Percentiles rank a stretch among this genome's conserved stretches.
These are phyloP conservation scores for Blera fallax DNA, from an alignment of 2,888 invertebrate species.

Conservation along the genomic window DNA sequence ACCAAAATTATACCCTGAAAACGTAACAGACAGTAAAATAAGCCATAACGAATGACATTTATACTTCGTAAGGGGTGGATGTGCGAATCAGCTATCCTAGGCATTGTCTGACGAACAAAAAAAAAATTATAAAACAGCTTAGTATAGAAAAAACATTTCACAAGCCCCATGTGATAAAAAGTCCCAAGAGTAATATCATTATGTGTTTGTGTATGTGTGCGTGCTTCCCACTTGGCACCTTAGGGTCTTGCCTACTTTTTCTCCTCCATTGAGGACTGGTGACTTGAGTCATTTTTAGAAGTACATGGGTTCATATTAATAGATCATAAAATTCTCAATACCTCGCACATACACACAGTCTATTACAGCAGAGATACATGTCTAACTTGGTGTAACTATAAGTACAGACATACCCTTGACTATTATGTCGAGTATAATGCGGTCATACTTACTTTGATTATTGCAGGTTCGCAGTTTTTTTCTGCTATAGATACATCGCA, in stretches of 20 bases:
- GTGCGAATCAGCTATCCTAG: not conserved
- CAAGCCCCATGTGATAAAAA: not conserved
- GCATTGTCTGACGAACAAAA: not conserved
- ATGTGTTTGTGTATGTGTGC: not conserved
- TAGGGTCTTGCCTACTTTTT: constrained; percentile 1
- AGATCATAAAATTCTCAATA: not conserved
- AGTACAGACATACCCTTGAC: not conserved
- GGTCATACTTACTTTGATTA: constrained; percentile 53
- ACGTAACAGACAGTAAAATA: constrained; percentile 13
- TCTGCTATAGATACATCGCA: constrained; percentile 63
- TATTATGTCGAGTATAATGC: not conserved
- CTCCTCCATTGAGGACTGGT: not conserved
- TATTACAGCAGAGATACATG: not conserved
- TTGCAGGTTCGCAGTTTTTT: constrained; percentile 14
- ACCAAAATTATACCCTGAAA: not conserved
- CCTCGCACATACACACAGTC: not conserved
- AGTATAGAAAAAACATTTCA: not conserved
- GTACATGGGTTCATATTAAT: not conserved
- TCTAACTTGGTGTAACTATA: not conserved
- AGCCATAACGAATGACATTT: constrained; percentile 1
- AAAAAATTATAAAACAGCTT: not conserved
- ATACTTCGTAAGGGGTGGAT: not conserved
- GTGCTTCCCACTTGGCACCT: not conserved
- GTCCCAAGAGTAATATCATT: constrained; percentile 14
- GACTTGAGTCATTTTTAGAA: not conserved